phyloP scores from a whole-genome alignment of 2,888 invertebrate species.

The Scrobipalpa atriplicella region DNA sequence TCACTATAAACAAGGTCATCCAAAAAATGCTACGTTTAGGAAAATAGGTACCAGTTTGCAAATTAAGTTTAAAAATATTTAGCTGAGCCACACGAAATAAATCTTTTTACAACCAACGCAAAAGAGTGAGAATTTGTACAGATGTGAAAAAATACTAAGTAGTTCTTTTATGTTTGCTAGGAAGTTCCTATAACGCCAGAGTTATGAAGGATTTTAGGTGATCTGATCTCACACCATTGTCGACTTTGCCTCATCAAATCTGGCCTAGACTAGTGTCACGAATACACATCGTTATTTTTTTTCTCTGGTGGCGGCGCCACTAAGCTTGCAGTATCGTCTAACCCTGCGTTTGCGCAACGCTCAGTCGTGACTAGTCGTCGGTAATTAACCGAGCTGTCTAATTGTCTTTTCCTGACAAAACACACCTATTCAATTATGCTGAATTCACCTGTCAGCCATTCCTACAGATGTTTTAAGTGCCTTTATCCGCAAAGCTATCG shows the following conservation, averaged over 20 bases:
- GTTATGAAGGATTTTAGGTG: too few relatives aligned
- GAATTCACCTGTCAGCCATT: conserved; percentile 30
- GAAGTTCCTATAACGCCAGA: too few relatives aligned
- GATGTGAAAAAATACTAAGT: too few relatives aligned
- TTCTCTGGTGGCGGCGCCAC: neutral
- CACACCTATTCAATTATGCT: conserved; percentile 27
- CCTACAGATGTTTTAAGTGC: neutral
- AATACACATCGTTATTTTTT: too few relatives aligned
- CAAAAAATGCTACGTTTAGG: neutral
- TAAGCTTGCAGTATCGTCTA: neutral
- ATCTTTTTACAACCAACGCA: neutral
- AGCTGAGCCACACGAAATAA: too few relatives aligned
- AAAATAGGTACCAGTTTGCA: conserved; percentile 4
- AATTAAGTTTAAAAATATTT: neutral
- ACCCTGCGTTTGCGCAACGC: conserved; percentile 29
- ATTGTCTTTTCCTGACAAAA: conserved; percentile 28
- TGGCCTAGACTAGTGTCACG: too few relatives aligned
- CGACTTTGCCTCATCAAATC: too few relatives aligned
- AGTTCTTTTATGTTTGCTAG: too few relatives aligned
- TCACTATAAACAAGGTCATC: too few relatives aligned
- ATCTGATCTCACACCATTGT: too few relatives aligned
- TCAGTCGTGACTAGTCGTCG: conserved; percentile 32
- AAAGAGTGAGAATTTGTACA: too few relatives aligned
- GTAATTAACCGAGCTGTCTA: conserved; percentile 31
- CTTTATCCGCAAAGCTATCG: too few relatives aligned